Conservation (phyloP, 2,797 vertebrate genomes). For the Sebastes taczanowskii region DNA sequence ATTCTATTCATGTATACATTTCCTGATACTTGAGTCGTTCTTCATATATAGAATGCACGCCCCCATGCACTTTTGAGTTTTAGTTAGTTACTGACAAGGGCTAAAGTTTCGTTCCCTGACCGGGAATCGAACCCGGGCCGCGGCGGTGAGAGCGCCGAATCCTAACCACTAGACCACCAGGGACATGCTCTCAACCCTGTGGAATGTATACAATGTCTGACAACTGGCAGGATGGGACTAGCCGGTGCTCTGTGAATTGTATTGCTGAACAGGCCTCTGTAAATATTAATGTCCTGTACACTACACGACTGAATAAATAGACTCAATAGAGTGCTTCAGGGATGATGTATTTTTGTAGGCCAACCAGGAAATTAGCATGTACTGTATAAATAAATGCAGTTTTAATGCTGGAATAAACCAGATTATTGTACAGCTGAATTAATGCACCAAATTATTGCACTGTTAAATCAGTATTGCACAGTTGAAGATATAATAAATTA, state of each 20-base stretch:
- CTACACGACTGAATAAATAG: too few relatives aligned
- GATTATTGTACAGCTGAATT: too few relatives aligned
- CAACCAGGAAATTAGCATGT: too few relatives aligned
- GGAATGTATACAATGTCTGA: background rate
- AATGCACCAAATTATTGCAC: too few relatives aligned
- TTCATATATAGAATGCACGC: background rate
- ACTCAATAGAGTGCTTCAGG: too few relatives aligned
- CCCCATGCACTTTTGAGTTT: background rate
- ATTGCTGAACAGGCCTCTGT: background rate
- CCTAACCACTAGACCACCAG: constrained; percentile 83
- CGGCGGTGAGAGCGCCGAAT: constrained; percentile 79
- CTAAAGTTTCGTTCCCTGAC: constrained; percentile 61
- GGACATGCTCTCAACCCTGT: background rate
- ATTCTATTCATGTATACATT: too few relatives aligned
- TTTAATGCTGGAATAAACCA: too few relatives aligned
- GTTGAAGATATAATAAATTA: too few relatives aligned
- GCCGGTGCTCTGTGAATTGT: background rate
- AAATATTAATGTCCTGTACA: background rate
- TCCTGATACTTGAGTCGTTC: background rate
- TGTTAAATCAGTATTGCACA: too few relatives aligned
- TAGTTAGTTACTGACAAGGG: background rate
- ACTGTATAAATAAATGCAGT: too few relatives aligned
- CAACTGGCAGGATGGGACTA: background rate
- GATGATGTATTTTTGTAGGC: too few relatives aligned
- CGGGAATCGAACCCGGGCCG: constrained; percentile 79